Base-by-base conservation (phyloP, 1,140 invertebrate genomes). In the Neodiprion fabricii region DNA sequence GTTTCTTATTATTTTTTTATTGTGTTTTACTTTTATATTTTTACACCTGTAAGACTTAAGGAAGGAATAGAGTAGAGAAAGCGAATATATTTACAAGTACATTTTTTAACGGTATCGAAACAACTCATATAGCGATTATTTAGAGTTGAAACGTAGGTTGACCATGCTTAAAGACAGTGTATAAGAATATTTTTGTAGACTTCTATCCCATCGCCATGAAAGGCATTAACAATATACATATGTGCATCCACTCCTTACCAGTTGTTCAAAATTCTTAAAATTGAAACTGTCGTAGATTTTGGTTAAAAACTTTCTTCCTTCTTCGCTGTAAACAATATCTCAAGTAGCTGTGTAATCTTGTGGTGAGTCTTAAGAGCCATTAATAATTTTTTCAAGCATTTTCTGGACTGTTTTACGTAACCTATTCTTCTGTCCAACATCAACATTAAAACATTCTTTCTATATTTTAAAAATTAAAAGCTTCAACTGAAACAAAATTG, bases 221-320 rank as follows among this genome's bases (percentile, higher is more conserved):
- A 21, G 23, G 48, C 67, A 70, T 17, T 70, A 61, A 76, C 48
- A 72, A 47, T 28, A 11, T 14, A 14, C 70, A n/a, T 9, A 48
- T 17, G 14, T 40, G 9, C 53, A 73, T 49, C 50, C 74, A 70
- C 28, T 73, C 83, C 89, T 87, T 80, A 91, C 90, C 74, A 89
- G 90, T 69, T 81, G 79, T 48, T 82, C 87, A 65, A 91, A 90
- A 47, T 89, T 86, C 9, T 87, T 85, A 5, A 91, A 85, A 12
- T 90, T 89, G 74, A 91, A 89, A n/a, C 82, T 84, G 9, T 84
- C 73, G 23, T 90, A 88, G n/a, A 91, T 76, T 67, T 91, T 90
- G 0, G 79, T 75, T 9, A 90, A 79, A 48, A 90, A 91, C 48
- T 83, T 81, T 69, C 89, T 90, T 83, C 90, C 90, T 0, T 82